These are phyloP conservation scores for Noctua pronuba DNA, from an alignment of 2,888 invertebrate genomes.

Conservation along the genomic window DNA sequence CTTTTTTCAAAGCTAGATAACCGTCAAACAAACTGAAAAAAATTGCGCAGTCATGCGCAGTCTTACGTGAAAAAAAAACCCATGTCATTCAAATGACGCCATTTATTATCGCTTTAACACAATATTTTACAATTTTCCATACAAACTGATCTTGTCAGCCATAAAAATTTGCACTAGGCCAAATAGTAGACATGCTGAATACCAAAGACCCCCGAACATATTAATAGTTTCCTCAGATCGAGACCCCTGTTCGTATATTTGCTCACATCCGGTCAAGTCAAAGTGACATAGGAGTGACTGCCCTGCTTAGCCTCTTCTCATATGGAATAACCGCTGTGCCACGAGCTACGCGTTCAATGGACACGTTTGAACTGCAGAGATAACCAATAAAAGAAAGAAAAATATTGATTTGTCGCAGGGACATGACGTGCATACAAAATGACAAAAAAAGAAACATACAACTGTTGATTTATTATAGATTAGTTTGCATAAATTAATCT, in stretches of 20 bases:
- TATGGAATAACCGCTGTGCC: background rate
- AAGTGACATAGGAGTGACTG: background rate
- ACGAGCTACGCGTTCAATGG: background rate
- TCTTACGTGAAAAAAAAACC: background rate
- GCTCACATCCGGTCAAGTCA: background rate
- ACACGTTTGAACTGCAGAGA: background rate
- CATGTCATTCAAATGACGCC: background rate
- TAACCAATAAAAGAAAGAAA: background rate
- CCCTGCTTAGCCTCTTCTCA: background rate
- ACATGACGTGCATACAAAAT: background rate
- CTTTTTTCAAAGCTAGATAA: background rate
- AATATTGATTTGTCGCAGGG: too few species aligned
- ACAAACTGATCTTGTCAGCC: background rate
- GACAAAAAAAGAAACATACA: too few species aligned
- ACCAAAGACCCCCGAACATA: background rate
- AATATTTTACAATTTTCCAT: background rate
- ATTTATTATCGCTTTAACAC: background rate
- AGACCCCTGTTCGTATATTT: background rate
- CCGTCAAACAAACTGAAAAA: background rate
- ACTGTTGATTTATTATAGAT: too few species aligned
- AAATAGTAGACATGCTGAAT: background rate
- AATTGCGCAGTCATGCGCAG: background rate
- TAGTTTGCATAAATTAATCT: too few species aligned
- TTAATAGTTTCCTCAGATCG: background rate
- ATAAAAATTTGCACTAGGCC: background rate